Conservation (phyloP, 2,888 invertebrate species). For the Augochlorella aurata region DNA sequence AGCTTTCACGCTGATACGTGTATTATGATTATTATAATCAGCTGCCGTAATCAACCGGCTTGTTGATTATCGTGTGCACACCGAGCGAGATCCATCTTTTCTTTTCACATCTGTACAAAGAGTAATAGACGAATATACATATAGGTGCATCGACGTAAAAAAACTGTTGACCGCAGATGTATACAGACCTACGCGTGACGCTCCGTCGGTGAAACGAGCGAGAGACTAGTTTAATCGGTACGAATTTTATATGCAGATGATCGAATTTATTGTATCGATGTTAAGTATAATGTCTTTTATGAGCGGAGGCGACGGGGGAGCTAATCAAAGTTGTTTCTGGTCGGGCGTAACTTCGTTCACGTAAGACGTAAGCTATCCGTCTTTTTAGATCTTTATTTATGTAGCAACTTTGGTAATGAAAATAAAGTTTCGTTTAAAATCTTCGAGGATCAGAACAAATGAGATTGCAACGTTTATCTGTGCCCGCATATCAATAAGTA, state of each 20-base stretch:
- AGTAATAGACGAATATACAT: constrained; percentile 39
- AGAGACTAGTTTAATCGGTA: constrained; percentile 43
- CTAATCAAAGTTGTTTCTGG: constrained; percentile 27
- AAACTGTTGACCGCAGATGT: constrained; percentile 41
- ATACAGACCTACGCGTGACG: constrained; percentile 18
- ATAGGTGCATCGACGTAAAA: constrained; percentile 13
- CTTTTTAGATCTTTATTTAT: constrained; percentile 35
- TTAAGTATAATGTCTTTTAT: constrained; percentile 57
- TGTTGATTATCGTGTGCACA: neutral
- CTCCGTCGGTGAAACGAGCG: neutral
- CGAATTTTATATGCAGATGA: constrained; percentile 51
- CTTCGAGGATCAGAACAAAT: neutral
- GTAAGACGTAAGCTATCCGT: constrained; percentile 28
- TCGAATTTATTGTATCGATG: constrained; percentile 56
- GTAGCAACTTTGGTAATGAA: constrained; percentile 37
- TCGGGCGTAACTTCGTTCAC: constrained; percentile 11
- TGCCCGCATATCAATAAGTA: constrained; percentile 37
- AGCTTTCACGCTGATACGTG: neutral
- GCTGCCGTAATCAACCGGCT: neutral
- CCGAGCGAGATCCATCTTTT: neutral
- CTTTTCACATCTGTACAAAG: constrained; percentile 32
- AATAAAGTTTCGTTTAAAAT: constrained; percentile 40
- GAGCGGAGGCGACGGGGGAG: constrained; percentile 35
- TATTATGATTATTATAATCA: neutral
- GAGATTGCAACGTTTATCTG: constrained; percentile 23